Conservation (phyloP, 1,140 invertebrate species). For the Temnothorax nylanderi region DNA sequence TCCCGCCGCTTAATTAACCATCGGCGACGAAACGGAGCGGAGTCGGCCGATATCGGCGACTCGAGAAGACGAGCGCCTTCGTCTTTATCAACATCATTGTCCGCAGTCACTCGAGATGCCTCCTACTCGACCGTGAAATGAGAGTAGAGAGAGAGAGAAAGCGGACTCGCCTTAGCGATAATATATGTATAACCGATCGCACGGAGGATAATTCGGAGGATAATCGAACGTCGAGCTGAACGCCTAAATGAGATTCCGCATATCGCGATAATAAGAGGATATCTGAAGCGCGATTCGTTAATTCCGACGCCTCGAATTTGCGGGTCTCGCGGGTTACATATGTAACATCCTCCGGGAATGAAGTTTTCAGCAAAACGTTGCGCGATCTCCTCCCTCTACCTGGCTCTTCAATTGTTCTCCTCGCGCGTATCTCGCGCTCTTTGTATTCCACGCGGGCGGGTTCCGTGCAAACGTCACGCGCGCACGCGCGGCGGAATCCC, state of each 20-base stretch:
- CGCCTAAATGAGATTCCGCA: not conserved
- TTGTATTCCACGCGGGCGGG: conserved; percentile 15
- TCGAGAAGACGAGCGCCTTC: not conserved
- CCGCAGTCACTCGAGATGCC: conserved; percentile 26
- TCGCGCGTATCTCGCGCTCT: not conserved
- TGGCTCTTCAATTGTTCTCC: conserved; percentile 11
- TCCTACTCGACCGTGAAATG: conserved; percentile 55
- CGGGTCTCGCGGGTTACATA: not conserved
- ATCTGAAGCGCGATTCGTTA: not conserved
- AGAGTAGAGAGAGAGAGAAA: not conserved
- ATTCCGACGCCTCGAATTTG: not conserved
- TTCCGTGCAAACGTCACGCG: conserved; percentile 33
- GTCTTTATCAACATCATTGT: conserved; percentile 43
- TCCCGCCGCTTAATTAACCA: conserved; percentile 15
- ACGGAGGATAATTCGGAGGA: not conserved
- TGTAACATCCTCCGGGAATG: not conserved
- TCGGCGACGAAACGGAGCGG: conserved; percentile 8
- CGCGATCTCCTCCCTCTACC: not conserved
- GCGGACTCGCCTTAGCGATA: conserved; percentile 8
- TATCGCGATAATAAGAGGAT: not conserved
- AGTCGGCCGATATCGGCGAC: not conserved
- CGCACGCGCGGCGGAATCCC: conserved; percentile 1
- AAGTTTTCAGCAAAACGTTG: conserved; percentile 2
- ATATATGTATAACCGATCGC: conserved; percentile 35
- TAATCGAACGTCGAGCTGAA: not conserved